Conservation (phyloP, 2,797 vertebrate species). For the Falco peregrinus region DNA sequence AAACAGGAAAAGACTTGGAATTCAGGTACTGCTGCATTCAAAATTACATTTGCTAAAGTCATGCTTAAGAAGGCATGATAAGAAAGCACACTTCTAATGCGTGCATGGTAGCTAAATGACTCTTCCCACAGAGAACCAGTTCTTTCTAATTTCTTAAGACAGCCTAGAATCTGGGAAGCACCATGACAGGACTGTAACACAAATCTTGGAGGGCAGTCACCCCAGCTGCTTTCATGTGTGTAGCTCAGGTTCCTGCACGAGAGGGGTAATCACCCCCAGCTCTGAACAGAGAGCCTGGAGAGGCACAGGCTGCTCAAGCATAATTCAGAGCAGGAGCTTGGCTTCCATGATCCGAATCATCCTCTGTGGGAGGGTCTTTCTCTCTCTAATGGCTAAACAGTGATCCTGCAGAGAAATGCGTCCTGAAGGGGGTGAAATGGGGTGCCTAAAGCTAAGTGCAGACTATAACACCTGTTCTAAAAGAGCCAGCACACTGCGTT, state of each 20-base stretch:
- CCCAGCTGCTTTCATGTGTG: background rate
- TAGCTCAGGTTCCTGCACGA: background rate
- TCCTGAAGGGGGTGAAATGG: background rate
- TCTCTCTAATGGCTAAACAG: background rate
- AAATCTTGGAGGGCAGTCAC: background rate
- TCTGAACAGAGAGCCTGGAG: background rate
- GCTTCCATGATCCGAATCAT: background rate
- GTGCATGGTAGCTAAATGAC: background rate
- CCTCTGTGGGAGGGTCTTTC: background rate
- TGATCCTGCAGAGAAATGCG: background rate
- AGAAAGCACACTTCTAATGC: conserved; percentile 13
- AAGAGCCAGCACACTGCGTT: background rate
- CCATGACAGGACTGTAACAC: background rate
- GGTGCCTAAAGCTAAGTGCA: background rate
- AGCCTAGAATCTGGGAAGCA: background rate
- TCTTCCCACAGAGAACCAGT: background rate
- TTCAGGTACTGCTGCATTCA: background rate
- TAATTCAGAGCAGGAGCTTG: background rate
- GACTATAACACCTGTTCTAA: background rate
- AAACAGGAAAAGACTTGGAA: background rate
- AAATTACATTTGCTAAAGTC: background rate
- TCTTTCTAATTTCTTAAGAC: background rate
- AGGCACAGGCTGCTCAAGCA: background rate
- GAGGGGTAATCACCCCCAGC: background rate
- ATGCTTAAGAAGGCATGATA: background rate